Evolutionary conservation across 2,888 invertebrate genomes (phyloP), one percentile per base, ranked within the genome.

Genomic region (Anodontia alba): DNA sequence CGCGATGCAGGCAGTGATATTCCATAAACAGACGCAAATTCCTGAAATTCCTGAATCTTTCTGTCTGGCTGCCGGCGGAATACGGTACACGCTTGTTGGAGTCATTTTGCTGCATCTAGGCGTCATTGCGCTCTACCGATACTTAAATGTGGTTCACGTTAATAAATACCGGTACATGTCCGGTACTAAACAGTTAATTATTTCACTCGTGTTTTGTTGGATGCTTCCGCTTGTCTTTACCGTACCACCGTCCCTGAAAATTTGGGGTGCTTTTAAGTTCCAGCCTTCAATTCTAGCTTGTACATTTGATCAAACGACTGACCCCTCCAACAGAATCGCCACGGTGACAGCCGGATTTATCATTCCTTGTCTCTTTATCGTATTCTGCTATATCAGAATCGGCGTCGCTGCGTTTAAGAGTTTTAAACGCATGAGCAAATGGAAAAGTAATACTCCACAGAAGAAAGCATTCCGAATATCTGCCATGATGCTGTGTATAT

Each of bases 401-500:
- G 92, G 91, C 23, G 89, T 89, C 46, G 88, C 89, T 0, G 92
- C 91, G 15, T 89, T 86, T 62, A 81, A 76, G 76, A 89, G 89
- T 75, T 87, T 87, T 17, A 87, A 88, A 76, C 75, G 89, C 20
- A 83, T 87, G 69, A 84, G 89, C 36, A 83, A 87, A 49, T 87
- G 91, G 82, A 86, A 88, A 70, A 81, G 87, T 8, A 89, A 88
- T 2, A 79, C 85, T 10, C 76, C 90, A 5, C 86, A 87, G 76
- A 87, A 88, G 36, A 91, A 89, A 76, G 90, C 92, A 12, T 79
- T 92, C 36, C 82, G 90, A 42, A 86, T 92, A 1, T 90, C 92
- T 0, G 89, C 85, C 38, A 92, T 91, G 91, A 92, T 92, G 92
- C 73, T 91, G 71, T 89, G 90, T 81, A 92, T 91, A 73, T 92